Base-by-base conservation (phyloP, 1,140 invertebrate genomes). In the Myzus persicae region DNA sequence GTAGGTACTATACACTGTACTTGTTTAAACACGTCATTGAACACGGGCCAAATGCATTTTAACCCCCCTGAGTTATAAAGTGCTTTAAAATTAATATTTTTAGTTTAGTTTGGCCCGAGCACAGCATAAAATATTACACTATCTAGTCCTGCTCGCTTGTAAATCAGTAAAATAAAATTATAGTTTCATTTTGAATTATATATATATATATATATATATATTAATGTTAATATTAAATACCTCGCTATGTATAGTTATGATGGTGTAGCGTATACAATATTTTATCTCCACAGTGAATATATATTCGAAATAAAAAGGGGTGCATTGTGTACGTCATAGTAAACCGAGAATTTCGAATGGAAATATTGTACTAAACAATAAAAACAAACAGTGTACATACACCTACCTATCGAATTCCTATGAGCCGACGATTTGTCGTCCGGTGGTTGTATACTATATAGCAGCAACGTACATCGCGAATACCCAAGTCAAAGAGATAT, bases 71-170 rank as follows among this genome's bases (percentile, higher is more conserved):
- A 76, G 59, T 76, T n/a, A n/a, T 76, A n/a, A 76, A 76, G 59
- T n/a, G 59, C 14, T 76, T 76, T 76, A 76, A 76, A n/a, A 76
- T 76, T 76, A 76, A 76, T 76, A 76, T 76, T 76, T 76, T 76
- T 76, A 76, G 59, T n/a, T 18, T 76, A 76, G 11, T 76, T 76
- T 76, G n/a, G 11, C 26, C 2, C 9, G 59, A 67, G 31, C 14
- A 76, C n/a, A n/a, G 18, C 5, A 76, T 36, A 76, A 76, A 76
- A 76, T n/a, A 76, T 76, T 76, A 76, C 59, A 76, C n/a, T 31
- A 14, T n/a, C 31, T 76, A 76, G 14, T n/a, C 31, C 59, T 6
- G 59, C 11, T 36, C 59, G n/a, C 59, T 76, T 76, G 59, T 76
- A 76, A 76, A 76, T 76, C 59, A 76, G 4, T 1, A 18, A n/a